Evolutionary conservation across 64 coral and sea anemone genomes (phyloP).

Genomic region (Stylophora pistillata): DNA sequence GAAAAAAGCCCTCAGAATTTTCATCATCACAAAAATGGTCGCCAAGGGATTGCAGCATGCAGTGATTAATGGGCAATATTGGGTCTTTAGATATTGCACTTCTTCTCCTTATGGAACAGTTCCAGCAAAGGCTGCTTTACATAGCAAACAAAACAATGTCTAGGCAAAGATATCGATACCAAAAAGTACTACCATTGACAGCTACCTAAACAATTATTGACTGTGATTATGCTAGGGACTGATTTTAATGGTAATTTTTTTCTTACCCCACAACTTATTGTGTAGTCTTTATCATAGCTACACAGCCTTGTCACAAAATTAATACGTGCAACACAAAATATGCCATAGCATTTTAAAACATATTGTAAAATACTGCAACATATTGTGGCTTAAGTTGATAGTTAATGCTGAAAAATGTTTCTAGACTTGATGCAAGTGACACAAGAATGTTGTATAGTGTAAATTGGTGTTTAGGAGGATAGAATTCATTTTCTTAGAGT

Average conservation of each 20-base stretch:
- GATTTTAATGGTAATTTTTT: conserved; percentile 21
- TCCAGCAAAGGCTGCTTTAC: background rate
- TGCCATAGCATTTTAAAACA: conserved; percentile 25
- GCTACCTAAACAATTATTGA: background rate
- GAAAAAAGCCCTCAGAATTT: conserved; percentile 6
- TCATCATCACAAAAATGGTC: conserved; percentile 18
- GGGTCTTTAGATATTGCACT: conserved; percentile 1
- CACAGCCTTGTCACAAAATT: conserved; percentile 28
- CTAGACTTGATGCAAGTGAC: conserved; percentile 20
- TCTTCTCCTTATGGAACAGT: background rate
- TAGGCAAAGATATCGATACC: conserved; percentile 6
- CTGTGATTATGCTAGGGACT: conserved; percentile 21
- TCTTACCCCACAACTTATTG: conserved; percentile 9
- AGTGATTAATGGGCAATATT: conserved; percentile 5
- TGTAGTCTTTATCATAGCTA: conserved; percentile 18
- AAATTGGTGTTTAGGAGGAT: conserved; percentile 11
- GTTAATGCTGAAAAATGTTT: no score
- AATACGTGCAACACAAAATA: conserved; percentile 14
- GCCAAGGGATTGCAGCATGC: conserved; percentile 4
- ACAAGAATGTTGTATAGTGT: conserved; percentile 15
- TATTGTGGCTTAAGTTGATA: conserved; percentile 13
- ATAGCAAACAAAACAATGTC: background rate
- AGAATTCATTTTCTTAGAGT: background rate
- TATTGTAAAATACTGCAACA: conserved; percentile 10
- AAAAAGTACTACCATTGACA: conserved; percentile 15